These are phyloP conservation scores for Globodera rostochiensis DNA, from an alignment of 1,140 invertebrate genomes.

Conservation along the genomic window DNA sequence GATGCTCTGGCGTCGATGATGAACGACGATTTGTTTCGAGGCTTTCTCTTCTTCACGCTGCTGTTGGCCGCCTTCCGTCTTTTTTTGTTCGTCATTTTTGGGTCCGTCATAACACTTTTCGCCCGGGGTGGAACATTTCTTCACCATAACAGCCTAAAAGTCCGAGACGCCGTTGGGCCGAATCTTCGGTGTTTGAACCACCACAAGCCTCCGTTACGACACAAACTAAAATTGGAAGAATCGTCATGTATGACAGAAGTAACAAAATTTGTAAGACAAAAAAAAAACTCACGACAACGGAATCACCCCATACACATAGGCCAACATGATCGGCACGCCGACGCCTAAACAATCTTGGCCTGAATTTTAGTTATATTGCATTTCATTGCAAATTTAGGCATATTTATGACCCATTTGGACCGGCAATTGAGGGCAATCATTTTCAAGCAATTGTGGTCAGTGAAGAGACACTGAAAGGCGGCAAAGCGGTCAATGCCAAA, in stretches of 20 bases:
- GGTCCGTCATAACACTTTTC: background rate
- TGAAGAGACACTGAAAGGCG: constrained; percentile 84
- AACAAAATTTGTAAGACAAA: background rate
- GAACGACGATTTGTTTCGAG: constrained; percentile 18
- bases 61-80: background rate
- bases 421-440: constrained; percentile 80
- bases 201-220: constrained; percentile 80
- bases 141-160: constrained; percentile 40
- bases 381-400: too few species aligned
- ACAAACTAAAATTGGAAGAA: constrained; percentile 73
- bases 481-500: constrained; percentile 81
- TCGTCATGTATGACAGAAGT: background rate
- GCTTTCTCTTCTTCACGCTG: constrained; percentile 18
- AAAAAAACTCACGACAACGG: constrained; percentile 72
- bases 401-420: constrained; percentile 80
- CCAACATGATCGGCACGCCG: constrained; percentile 76
- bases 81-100: background rate
- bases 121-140: constrained; percentile 13
- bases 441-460: constrained; percentile 86
- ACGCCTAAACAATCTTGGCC: constrained; percentile 26
- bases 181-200: constrained; percentile 17
- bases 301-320: constrained; percentile 96
- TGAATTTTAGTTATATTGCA: too few species aligned
- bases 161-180: background rate
- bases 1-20: constrained; percentile 25